A percentile compares a stretch with the other conserved stretches of the same genome.
These are phyloP conservation scores for Tinea trinotella DNA, from an alignment of 2,888 invertebrate species.

Conservation along the genomic window DNA sequence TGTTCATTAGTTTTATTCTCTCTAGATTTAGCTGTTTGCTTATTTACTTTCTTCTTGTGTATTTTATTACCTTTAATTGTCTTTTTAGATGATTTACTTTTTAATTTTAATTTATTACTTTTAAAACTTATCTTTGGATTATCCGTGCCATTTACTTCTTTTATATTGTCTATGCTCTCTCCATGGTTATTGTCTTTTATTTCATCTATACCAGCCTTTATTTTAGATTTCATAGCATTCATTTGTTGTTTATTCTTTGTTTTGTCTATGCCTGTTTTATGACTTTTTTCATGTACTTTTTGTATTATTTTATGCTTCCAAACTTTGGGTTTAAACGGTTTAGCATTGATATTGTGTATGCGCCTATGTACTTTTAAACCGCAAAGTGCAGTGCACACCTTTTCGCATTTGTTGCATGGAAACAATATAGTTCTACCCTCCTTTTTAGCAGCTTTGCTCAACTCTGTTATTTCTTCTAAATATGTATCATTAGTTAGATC, in stretches of 20 bases:
- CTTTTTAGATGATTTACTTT: too few relatives aligned
- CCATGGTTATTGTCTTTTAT: too few relatives aligned
- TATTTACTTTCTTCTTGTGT: too few relatives aligned
- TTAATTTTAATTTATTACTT: conserved; percentile 12
- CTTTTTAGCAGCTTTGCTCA: conserved; percentile 37
- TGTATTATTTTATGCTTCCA: conserved; percentile 40
- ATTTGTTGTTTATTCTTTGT: neutral
- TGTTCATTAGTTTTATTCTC: conserved; percentile 42
- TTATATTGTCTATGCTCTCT: neutral
- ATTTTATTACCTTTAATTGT: conserved; percentile 16
- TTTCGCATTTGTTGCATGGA: conserved; percentile 48
- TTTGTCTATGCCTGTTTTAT: neutral
- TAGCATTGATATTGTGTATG: conserved; percentile 42
- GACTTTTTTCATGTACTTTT: neutral
- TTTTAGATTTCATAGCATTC: neutral
- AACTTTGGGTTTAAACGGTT: conserved; percentile 42
- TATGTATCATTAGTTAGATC: conserved; percentile 30
- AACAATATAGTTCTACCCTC: conserved; percentile 40
- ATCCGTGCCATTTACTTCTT: too few relatives aligned
- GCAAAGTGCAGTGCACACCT: conserved; percentile 43
- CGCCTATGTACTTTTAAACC: conserved; percentile 46
- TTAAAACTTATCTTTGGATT: neutral
- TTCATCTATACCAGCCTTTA: neutral
- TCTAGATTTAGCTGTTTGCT: too few relatives aligned
- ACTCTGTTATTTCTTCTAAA: conserved; percentile 35